A percentile compares a stretch with the other conserved stretches of the same genome.
Conservation (phyloP, 2,113 vertebrate species). For the Triplophysa siluroides region DNA sequence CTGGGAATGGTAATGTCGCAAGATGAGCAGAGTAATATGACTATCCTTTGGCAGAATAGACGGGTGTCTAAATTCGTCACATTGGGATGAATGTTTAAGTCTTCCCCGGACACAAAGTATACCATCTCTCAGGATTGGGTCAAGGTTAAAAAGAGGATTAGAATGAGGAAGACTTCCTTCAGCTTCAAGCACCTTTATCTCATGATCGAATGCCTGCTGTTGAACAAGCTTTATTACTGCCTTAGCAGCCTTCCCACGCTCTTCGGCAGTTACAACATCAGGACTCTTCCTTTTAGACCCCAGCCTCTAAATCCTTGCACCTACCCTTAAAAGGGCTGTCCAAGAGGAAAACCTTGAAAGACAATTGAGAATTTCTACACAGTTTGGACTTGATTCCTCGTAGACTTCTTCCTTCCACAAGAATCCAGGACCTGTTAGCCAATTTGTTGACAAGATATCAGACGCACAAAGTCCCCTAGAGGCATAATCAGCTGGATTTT, state of each 20-base stretch:
- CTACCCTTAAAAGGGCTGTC: neutral
- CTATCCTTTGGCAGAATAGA: neutral
- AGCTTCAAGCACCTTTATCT: constrained; percentile 30
- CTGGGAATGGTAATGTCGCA: constrained; percentile 8
- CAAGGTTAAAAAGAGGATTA: constrained; percentile 25
- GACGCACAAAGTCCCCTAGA: neutral
- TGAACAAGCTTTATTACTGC: constrained; percentile 33
- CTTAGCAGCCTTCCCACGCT: constrained; percentile 26
- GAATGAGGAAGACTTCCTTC: constrained; percentile 8
- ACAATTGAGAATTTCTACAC: neutral
- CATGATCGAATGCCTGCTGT: constrained; percentile 32
- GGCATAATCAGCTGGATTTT: too few species aligned
- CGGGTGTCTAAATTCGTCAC: neutral
- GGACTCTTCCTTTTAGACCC: neutral
- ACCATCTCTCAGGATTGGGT: constrained; percentile 20
- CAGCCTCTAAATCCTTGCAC: neutral
- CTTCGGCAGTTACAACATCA: constrained; percentile 25
- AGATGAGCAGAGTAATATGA: neutral
- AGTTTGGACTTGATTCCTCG: neutral
- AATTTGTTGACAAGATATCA: constrained; percentile 10
- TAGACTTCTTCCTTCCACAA: constrained; percentile 15
- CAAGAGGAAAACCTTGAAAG: neutral
- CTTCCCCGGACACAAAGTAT: constrained; percentile 19
- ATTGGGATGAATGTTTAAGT: neutral
- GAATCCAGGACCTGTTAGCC: constrained; percentile 21